Percentiles rank a stretch among this genome's conserved stretches.
Evolutionary conservation across 2,888 invertebrate species (phyloP).

Genomic region (Drosophila koepferae): DNA sequence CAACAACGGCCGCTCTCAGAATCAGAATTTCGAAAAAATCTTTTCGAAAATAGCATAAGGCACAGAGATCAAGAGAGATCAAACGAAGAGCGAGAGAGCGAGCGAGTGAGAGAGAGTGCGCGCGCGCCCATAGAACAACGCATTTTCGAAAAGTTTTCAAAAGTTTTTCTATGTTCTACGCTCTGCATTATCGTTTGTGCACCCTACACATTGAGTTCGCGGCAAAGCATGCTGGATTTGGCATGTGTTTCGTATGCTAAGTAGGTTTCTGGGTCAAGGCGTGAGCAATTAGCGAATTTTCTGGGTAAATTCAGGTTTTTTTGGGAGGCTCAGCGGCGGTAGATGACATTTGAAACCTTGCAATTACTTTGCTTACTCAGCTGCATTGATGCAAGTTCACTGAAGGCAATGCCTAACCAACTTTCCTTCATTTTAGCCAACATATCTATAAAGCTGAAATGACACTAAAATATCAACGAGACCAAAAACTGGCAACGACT

Average conservation of each 20-base stretch:
- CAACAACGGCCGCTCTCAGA: constrained; percentile 25
- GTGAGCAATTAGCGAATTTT: constrained; percentile 46
- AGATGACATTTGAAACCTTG: constrained; percentile 21
- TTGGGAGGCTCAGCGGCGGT: background rate
- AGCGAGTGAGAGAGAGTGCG: background rate
- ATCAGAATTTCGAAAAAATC: constrained; percentile 31
- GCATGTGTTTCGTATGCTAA: constrained; percentile 30
- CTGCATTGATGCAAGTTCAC: constrained; percentile 36
- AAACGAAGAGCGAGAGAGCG: background rate
- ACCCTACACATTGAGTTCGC: constrained; percentile 52
- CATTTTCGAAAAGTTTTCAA: constrained; percentile 67
- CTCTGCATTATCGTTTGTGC: constrained; percentile 39
- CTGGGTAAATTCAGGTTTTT: constrained; percentile 9
- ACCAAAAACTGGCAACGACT: background rate
- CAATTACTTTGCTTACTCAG: constrained; percentile 6
- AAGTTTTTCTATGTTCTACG: constrained; percentile 42
- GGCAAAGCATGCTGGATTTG: constrained; percentile 40
- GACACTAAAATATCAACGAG: background rate
- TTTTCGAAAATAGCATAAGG: constrained; percentile 58
- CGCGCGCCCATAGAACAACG: background rate
- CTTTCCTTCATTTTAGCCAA: background rate
- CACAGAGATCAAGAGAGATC: constrained; percentile 1
- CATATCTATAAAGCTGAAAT: background rate
- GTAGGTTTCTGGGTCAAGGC: constrained; percentile 74
- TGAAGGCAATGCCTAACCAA: constrained; percentile 33